Conservation (phyloP, 2,888 invertebrate species). For the Brenthis hecate region DNA sequence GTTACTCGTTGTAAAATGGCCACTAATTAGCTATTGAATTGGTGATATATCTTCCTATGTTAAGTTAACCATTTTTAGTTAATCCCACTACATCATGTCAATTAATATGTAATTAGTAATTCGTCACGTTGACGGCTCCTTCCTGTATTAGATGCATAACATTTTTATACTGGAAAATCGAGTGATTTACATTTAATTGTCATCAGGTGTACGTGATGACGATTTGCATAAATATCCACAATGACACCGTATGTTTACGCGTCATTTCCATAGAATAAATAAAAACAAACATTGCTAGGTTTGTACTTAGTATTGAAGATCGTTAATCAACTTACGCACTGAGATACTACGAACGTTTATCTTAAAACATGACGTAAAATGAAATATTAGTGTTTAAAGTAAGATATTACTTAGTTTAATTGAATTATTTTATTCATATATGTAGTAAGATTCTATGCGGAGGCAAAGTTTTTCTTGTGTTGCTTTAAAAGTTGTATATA, state of each 20-base stretch:
- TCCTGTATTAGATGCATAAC: slow-evolving; percentile 42
- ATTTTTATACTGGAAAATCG: slow-evolving; percentile 43
- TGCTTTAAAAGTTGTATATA: no score
- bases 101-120: slow-evolving; percentile 42
- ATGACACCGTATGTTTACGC: slow-evolving; percentile 38
- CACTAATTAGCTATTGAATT: slow-evolving; percentile 45
- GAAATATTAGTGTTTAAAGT: slow-evolving; percentile 1
- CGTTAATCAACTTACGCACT: slow-evolving; percentile 6
- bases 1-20: slow-evolving; percentile 44
- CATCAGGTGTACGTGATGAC: slow-evolving; percentile 45
- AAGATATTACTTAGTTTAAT: slow-evolving; percentile 4
- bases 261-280: slow-evolving; percentile 48
- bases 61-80: slow-evolving; percentile 31
- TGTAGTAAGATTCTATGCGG: no score
- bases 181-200: slow-evolving; percentile 51
- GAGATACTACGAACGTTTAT: slow-evolving; percentile 3
- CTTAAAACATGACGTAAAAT: slow-evolving; percentile 14
- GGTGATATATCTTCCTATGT: slow-evolving; percentile 45
- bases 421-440: background rate
- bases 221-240: slow-evolving; percentile 44
- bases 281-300: slow-evolving; percentile 39
- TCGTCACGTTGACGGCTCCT: slow-evolving; percentile 42
- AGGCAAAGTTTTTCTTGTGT: no score
- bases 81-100: slow-evolving; percentile 21
- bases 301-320: background rate